Evolutionary conservation across 2,113 vertebrate genomes (phyloP), one percentile per base, ranked within the genome.

Genomic region (human (Homo sapiens)): DNA sequence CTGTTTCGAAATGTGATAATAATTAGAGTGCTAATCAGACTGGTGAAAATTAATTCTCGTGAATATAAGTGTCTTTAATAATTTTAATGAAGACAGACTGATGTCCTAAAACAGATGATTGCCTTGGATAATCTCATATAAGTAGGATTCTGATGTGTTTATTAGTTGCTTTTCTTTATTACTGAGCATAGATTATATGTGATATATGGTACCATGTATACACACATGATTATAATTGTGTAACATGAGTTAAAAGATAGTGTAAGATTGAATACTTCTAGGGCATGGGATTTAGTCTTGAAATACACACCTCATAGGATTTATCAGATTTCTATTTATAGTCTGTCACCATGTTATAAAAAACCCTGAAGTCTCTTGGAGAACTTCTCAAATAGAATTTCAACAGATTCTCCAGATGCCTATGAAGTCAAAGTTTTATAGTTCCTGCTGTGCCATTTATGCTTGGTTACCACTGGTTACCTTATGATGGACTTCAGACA

Each of bases 261-360:
- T 80, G 16, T 8, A 83, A 97, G 32, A 94, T 13, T 50, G 23
- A 82, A 82, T 23, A 94, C 84, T 80, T 92, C 87, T 45, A 98
- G 97, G 79, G 66, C 40, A 97, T 25, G 40, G 45, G 82, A 27
- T 89, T 72, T 52, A 75, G 13, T 55, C 80, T 84, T 94, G 32
- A 98, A 95, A 96, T 80, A 72, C 32, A 45, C 6, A 82, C 84
- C 27, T 48, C 22, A 27, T 4, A 57, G 88, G 43, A 92, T 83
- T 94, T 32, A 27, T 25, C 43, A 50, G n/a, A 20, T 97, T 97
- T 95, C 97, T 96, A 88, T 98, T 98, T 95, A 43, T 86, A 96
- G 38, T 85, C 43, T 92, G 73, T 0, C 32, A 66, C 84, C 78
- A 5, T 2, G 23, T 75, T 78, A 87, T 64, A 97, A 75, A 94